phyloP scores from a whole-genome alignment of 2,888 invertebrate species.

The Rotaria magnacalcarata region DNA sequence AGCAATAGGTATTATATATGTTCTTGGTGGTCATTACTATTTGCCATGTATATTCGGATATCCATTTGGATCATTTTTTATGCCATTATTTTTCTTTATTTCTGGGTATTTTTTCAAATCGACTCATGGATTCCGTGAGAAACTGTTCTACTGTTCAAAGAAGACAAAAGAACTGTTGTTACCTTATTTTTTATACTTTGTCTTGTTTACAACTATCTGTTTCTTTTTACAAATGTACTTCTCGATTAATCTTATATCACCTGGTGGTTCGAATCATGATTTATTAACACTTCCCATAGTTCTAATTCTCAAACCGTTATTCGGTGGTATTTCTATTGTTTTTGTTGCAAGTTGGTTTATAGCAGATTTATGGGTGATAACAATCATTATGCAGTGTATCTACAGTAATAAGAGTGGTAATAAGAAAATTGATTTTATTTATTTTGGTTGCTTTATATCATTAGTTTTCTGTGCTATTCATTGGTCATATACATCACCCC shows the following conservation, averaged over 20 bases:
- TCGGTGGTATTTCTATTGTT: neutral
- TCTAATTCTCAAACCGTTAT: neutral
- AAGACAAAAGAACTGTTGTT: neutral
- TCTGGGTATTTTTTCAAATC: conserved; percentile 25
- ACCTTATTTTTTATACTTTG: neutral
- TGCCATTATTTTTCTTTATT: conserved; percentile 16
- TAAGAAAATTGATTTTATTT: conserved; percentile 3
- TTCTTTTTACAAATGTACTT: neutral
- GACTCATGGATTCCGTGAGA: neutral
- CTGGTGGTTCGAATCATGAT: neutral
- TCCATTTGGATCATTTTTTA: neutral
- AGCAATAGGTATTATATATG: neutral
- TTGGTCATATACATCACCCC: conserved; percentile 7
- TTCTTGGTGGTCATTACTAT: neutral
- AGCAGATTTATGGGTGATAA: neutral
- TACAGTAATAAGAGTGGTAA: neutral
- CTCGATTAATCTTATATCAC: neutral
- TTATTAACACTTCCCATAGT: neutral
- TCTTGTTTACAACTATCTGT: conserved; percentile 6
- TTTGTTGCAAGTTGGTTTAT: neutral
- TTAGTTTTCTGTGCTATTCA: neutral
- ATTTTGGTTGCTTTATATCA: neutral
- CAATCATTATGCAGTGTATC: neutral
- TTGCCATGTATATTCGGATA: neutral
- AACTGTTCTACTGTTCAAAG: neutral